A percentile compares a stretch with the other conserved stretches of the same genome.
phyloP scores from a whole-genome alignment of 2,888 invertebrate species.

The Chymomyza fuscimana region DNA sequence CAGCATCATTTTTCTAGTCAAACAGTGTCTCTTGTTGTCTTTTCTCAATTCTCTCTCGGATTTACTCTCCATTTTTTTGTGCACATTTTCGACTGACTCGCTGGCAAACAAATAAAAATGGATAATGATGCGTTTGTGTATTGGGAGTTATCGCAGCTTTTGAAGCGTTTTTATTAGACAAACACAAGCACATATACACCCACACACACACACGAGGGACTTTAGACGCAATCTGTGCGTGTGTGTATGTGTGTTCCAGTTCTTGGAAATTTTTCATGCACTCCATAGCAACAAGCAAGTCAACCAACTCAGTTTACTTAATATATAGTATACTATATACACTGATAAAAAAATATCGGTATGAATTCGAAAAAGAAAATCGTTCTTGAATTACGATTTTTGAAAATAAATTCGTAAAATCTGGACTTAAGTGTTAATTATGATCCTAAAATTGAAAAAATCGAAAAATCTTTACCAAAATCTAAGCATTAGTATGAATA shows the following conservation, averaged over 20 bases:
- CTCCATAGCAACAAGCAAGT: neutral
- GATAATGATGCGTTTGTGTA: constrained; percentile 69
- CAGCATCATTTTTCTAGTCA: constrained; percentile 25
- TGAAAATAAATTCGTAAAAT: no score
- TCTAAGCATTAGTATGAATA: no score
- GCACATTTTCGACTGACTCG: neutral
- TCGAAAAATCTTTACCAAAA: no score
- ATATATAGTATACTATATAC: neutral
- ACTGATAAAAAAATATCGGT: no score
- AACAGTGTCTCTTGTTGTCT: neutral
- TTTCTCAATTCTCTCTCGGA: neutral
- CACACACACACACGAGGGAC: neutral
- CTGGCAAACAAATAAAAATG: constrained; percentile 40
- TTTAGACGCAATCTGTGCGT: neutral
- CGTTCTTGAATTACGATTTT: no score
- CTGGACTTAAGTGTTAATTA: no score
- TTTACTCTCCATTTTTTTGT: neutral
- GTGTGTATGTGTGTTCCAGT: neutral
- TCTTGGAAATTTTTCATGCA: neutral
- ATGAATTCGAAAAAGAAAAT: no score
- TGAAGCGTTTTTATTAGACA: constrained; percentile 43
- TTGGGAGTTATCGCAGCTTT: constrained; percentile 60
- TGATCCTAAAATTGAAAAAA: no score
- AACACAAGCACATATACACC: neutral
- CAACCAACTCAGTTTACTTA: neutral